Base-by-base conservation (phyloP, 2,888 invertebrate genomes). In the Venusia cambrica region DNA sequence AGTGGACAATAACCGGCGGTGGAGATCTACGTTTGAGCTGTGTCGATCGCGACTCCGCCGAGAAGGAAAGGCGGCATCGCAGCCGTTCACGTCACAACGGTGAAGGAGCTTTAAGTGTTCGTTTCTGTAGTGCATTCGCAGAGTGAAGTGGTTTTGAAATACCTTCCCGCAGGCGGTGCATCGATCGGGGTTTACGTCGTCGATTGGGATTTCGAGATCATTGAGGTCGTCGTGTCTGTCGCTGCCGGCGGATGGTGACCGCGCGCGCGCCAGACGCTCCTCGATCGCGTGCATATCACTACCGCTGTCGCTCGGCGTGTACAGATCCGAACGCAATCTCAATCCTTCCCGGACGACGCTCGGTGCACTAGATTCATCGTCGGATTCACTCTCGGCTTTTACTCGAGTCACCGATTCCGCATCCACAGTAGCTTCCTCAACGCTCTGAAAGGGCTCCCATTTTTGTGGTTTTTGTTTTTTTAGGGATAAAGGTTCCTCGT, bases 71-170 rank as follows among this genome's bases (percentile, higher is more conserved):
- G 95, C 93, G 3, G 96, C 96, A 71, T 95, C 95, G 76, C 96
- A 97, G 1, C 97, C 97, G 61, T 93, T 95, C 15, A 97, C 94
- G 54, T 94, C 95, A 79, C 97, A 97, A 30, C 93, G 93, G 69
- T 96, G 96, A 90, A 95, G 93, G 62, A 96, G 80, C 73, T 96
- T 96, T 51, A 96, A 89, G 75, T 97, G 97, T 29, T 96, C 96
- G 76, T 94, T 96, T 80, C 96, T 94, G 78, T 94, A 97, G 76
- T 97, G 97, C 51, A 95, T 94, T 64, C 96, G 96, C 55, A 96
- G 91, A 20, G 94, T 94, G 72, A 96, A 96, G 73, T 95, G 95
- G 77, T 96, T 96, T 72, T 94, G 95, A 89, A 97, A 97, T 69
- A 94, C 90, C 81, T 96, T 95, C 7, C 94, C 93, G 70, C 97